Evolutionary conservation across 2,888 invertebrate species (phyloP), one percentile per base, ranked within the genome.

Genomic region (Molanna angustata): DNA sequence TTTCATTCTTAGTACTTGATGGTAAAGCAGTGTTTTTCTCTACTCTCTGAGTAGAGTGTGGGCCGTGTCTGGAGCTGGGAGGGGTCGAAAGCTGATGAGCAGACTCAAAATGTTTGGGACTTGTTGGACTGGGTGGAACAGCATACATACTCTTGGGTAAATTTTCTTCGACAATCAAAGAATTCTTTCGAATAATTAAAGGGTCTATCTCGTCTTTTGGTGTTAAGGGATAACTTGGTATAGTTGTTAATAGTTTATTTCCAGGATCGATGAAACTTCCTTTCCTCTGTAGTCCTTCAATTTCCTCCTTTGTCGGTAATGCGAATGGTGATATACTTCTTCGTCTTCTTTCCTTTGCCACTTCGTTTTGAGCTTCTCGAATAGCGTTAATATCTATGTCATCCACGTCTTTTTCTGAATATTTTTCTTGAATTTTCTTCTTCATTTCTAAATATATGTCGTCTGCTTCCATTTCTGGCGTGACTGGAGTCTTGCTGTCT

Each of bases 301-400:
- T 43, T 61, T 73, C 75, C 47, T 74, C 74, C 63, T 71, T 73
- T 14, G 72, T 74, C 43, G 69, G 73, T 57, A 77, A 33, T 13
- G 77, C 77, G 64, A 77, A 78, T 4, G 77, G 77, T 39, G 77
- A 78, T 63, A 78, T 74, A 68, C 77, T 77, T 60, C 77, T 67
- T 13, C 77, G 68, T 58, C 77, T 67, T 61, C 76, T 69, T 63
- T 76, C 76, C 61, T 66, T 69, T 17, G 72, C 75, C 46, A 71
- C 76, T 53, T 68, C 64, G 11, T 67, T 71, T 61, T 77, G 69
- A 32, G 72, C 71, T 66, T 73, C 76, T n/a, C 74, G 63, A 46
- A 78, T 67, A 65, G 74, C 72, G 1, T 74, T 72, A 14, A 70
- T 71, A 49, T 76, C 67, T 59, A 78, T 61, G 59, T 78, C 77